Base-by-base conservation (phyloP, 2,113 vertebrate genomes). In the Hiodon tergisus region DNA sequence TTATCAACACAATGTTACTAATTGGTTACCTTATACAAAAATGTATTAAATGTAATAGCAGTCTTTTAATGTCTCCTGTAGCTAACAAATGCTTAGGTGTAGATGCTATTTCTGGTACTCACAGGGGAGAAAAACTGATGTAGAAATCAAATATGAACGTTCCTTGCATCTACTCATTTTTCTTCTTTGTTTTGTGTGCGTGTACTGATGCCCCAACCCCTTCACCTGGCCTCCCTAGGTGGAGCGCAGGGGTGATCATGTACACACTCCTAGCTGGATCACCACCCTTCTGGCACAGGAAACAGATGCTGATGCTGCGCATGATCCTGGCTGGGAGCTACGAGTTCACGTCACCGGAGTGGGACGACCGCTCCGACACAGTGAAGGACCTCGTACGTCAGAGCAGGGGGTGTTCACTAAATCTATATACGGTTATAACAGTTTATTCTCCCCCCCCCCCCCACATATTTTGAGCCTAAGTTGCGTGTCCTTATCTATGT, bases 271-370 rank as follows among this genome's bases (percentile, higher is more conserved):
- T 99, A 69, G 96, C 97, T 0, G 97, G 97, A 65, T 98, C 97
- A 0, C 97, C 97, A 0, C 97, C 97, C 0, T 98, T 98, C 90
- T 98, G 97, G 97, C 97, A 98, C 90, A 91, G 97, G 76, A 99
- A 98, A 78, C 97, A 99, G 92, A 96, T 96, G 93, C 85, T 98
- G 86, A 99, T 99, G 97, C 88, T 99, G 80, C 88, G 97, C 17
- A 96, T 97, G 97, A 98, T 99, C 80, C 90, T 98, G 88, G 89
- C 89, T 0, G 97, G 97, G 63, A 91, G 80, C 11, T 99, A 97
- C 74, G 88, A 95, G 67, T 97, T 96, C 3, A 87, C 90, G 3
- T 98, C 96, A 5, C 95, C 95, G 0, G 96, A 98, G 67, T 98
- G 97, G 97, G 97, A 98, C 0, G 97, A 98, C 70, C 93, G 94